Base-by-base conservation (phyloP, 2,888 invertebrate genomes). In the Hymenopus coronatus region DNA sequence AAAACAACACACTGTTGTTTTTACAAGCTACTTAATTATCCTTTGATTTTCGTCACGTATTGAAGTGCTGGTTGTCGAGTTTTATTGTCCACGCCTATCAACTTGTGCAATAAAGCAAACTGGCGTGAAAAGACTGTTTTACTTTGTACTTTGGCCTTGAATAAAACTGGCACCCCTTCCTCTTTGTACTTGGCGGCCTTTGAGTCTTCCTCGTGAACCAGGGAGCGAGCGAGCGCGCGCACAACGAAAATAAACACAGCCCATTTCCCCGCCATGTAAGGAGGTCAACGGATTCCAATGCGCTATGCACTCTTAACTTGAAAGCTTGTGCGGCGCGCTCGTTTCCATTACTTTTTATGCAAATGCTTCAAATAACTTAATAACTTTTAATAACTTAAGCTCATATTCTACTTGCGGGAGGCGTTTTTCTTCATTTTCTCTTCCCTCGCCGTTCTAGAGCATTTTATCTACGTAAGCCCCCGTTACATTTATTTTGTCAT, bases 201-300 rank as follows among this genome's bases (percentile, higher is more conserved):
- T 70, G 25, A 6, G 54, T 70, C 15, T 70, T 70, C 25, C 54
- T 70, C 54, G 54, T 70, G 54, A 70, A 70, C 54, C 54, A 70
- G 54, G 54, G 20, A 54, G 54, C 54, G 54, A 14, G 6, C 54
- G 54, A 40, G 40, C 4, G 54, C 27, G 40, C 15, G 40, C 46
- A 54, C n/a, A 40, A 28, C 86, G 54, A 81, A 86, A 86, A 81
- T 86, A 86, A 86, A 86, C 86, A 70, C 86, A 86, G 86, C 86
- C 86, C 70, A 86, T 86, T 86, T 86, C 86, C 86, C 86, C 81
- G 28, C 86, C 86, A 86, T 86, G 70, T 86, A 86, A 70, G 86
- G 86, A 86, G 86, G 86, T 86, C 86, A 28, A 28, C 28, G 54
- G 54, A 81, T 28, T 86, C 81, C 70, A 86, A 86, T 86, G 86